phyloP scores from a whole-genome alignment of 1,140 invertebrate species.

The Ceratoteleas bidentatus region DNA sequence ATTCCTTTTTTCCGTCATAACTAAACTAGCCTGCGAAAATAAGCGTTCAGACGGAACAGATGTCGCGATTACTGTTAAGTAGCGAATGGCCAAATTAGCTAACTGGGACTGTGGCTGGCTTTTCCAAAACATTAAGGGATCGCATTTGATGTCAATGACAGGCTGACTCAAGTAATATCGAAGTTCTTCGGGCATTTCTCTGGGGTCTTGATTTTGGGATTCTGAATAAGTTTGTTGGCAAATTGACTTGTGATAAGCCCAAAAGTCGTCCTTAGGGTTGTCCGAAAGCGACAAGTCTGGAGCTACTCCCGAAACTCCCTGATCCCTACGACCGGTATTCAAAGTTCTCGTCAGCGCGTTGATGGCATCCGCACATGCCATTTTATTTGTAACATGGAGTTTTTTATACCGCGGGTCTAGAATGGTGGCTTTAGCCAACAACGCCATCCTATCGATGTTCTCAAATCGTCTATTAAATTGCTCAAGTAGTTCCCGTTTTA shows the following conservation, averaged over 20 bases:
- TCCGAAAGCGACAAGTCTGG: no score
- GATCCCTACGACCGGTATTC: no score
- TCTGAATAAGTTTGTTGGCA: slow-evolving; percentile 3
- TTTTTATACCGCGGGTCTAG: slow-evolving; percentile 65
- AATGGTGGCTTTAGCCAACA: slow-evolving; percentile 58
- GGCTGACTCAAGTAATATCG: slow-evolving; percentile 30
- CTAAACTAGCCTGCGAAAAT: neutral
- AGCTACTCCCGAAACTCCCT: no score
- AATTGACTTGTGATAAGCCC: slow-evolving; percentile 29
- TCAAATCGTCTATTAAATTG: slow-evolving; percentile 33
- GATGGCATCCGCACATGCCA: slow-evolving; percentile 41
- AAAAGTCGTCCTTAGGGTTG: slow-evolving; percentile 15
- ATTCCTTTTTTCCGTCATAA: neutral
- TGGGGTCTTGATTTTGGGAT: neutral
- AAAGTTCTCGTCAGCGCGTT: no score
- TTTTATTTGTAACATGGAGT: slow-evolving; percentile 25
- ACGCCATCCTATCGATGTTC: slow-evolving; percentile 45
- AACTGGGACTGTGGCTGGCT: neutral
- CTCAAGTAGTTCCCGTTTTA: slow-evolving; percentile 27
- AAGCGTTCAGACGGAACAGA: slow-evolving; percentile 10
- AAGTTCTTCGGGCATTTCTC: slow-evolving; percentile 27
- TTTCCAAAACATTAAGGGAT: slow-evolving; percentile 23
- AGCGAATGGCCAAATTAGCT: slow-evolving; percentile 13
- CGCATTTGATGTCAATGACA: neutral
- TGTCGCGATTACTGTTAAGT: slow-evolving; percentile 3